Percentiles rank a stretch among this genome's conserved stretches.
Conservation (phyloP, 1,140 invertebrate genomes). For the Hylaeus volcanicus region DNA sequence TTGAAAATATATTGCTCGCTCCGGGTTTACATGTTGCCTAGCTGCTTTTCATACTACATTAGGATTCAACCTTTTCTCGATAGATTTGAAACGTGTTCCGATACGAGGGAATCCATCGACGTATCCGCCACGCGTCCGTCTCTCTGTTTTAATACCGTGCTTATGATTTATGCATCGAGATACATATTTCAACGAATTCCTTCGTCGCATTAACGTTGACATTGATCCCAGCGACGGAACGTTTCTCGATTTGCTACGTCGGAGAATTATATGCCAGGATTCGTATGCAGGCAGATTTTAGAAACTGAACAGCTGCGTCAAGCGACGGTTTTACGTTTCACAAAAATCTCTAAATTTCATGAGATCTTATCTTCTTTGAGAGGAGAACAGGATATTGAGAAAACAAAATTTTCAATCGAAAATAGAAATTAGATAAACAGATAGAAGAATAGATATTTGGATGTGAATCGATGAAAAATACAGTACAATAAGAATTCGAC, state of each 20-base stretch:
- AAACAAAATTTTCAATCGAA: too few relatives aligned
- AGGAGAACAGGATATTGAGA: too few relatives aligned
- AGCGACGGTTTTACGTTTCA: neutral
- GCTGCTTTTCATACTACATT: constrained; percentile 52
- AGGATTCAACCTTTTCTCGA: constrained; percentile 45
- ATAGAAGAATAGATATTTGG: too few relatives aligned
- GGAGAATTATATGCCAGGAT: constrained; percentile 17
- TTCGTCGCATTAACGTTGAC: constrained; percentile 50
- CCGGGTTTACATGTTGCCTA: neutral
- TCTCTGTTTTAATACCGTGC: constrained; percentile 62
- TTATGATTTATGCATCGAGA: constrained; percentile 66
- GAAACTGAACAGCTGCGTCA: neutral
- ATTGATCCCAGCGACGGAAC: constrained; percentile 20
- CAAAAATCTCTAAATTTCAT: neutral
- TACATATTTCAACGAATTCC: constrained; percentile 59
- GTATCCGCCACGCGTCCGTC: constrained; percentile 2
- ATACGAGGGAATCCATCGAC: constrained; percentile 20
- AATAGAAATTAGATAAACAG: too few relatives aligned
- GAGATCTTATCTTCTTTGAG: too few relatives aligned
- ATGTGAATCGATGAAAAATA: too few relatives aligned
- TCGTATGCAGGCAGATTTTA: constrained; percentile 16
- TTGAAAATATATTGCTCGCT: constrained; percentile 40
- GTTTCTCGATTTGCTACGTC: constrained; percentile 28
- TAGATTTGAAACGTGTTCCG: constrained; percentile 36
- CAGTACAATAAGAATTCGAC: too few relatives aligned